phyloP scores from a whole-genome alignment of 1,140 invertebrate genomes.

The Drosophila mayri region DNA sequence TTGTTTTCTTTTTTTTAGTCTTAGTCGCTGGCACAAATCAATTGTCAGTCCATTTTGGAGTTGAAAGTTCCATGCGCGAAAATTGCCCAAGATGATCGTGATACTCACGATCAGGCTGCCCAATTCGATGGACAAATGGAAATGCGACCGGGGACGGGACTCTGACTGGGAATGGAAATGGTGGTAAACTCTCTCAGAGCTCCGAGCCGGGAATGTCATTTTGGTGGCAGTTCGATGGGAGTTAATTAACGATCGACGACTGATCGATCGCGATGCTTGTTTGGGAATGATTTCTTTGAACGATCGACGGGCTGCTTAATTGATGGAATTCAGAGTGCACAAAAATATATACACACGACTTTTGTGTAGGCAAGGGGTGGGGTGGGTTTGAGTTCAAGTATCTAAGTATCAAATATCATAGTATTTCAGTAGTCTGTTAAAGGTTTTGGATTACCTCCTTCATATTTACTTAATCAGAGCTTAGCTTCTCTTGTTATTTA shows the following conservation, averaged over 20 bases:
- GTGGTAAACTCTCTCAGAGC: slow-evolving; percentile 42
- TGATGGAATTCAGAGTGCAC: slow-evolving; percentile 39
- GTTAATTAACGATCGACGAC: slow-evolving; percentile 71
- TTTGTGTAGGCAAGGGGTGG: not conserved
- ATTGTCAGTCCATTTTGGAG: slow-evolving; percentile 62
- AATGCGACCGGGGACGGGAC: slow-evolving; percentile 6
- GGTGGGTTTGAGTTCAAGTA: not conserved
- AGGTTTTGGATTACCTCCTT: not conserved
- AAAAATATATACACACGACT: slow-evolving; percentile 10
- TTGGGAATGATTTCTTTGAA: slow-evolving; percentile 39
- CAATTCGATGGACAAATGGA: slow-evolving; percentile 37
- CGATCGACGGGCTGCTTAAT: slow-evolving; percentile 35
- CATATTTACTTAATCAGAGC: not conserved
- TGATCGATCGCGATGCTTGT: slow-evolving; percentile 48
- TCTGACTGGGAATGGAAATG: slow-evolving; percentile 32
- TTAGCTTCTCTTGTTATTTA: not conserved
- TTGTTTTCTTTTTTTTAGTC: not conserved
- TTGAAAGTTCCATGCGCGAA: slow-evolving; percentile 58
- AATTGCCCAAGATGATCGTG: slow-evolving; percentile 55
- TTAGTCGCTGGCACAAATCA: slow-evolving; percentile 58
- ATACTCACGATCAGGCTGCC: slow-evolving; percentile 36
- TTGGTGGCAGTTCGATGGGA: slow-evolving; percentile 61
- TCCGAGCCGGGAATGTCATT: slow-evolving; percentile 57
- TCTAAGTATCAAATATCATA: not conserved
- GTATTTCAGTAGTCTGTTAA: too few species aligned